Percentiles rank a stretch among this genome's conserved stretches.
Evolutionary conservation across 2,113 vertebrate species (phyloP).

Genomic region (Proteles cristata): DNA sequence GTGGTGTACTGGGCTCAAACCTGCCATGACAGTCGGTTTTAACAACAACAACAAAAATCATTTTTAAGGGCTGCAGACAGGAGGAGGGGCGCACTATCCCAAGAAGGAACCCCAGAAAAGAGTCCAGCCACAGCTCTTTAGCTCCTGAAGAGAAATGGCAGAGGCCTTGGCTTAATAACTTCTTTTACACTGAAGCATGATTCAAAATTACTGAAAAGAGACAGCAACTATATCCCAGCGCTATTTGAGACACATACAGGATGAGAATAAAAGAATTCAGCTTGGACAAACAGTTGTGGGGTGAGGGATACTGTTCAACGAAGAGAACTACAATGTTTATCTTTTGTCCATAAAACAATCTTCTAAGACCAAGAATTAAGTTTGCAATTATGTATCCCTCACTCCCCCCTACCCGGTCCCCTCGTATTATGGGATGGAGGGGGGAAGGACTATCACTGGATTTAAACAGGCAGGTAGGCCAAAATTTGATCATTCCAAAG

Average conservation of each 20-base stretch:
- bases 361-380: constrained; percentile 50
- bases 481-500: constrained; percentile 52
- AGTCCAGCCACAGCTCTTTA: constrained; percentile 48
- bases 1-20: constrained; percentile 32
- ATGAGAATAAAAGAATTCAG: constrained; percentile 40
- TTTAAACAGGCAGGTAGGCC: constrained; percentile 65
- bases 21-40: constrained; percentile 59
- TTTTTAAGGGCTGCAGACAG: constrained; percentile 26
- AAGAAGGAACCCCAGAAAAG: constrained; percentile 70
- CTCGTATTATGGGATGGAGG: neutral
- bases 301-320: neutral
- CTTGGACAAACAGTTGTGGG: neutral
- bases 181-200: constrained; percentile 75
- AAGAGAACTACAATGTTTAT: constrained; percentile 40
- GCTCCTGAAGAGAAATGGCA: constrained; percentile 14
- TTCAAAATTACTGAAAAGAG: constrained; percentile 80
- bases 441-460: neutral
- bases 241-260: constrained; percentile 44
- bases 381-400: neutral
- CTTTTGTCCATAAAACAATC: neutral
- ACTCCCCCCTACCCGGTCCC: too few species aligned
- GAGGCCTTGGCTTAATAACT: neutral
- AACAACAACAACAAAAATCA: constrained; percentile 41
- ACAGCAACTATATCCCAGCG: constrained; percentile 47
- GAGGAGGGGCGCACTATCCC: constrained; percentile 61